Evolutionary conservation across 2,113 vertebrate species (phyloP), one percentile per base, ranked within the genome.

Genomic region (Maccullochella peelii): DNA sequence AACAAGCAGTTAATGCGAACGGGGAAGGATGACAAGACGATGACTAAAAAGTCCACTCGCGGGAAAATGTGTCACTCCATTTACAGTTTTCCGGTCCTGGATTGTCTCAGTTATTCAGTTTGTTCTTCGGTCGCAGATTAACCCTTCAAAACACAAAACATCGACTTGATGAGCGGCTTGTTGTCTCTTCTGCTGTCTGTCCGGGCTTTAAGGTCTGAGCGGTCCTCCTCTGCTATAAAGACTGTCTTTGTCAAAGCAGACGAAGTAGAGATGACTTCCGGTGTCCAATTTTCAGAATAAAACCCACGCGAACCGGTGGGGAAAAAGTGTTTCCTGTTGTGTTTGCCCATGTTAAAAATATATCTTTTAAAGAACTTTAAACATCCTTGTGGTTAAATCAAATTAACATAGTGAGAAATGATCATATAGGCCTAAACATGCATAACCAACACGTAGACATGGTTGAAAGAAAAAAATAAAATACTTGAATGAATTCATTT

Each of bases 1-100:
- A 76, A 67, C 23, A 20, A 75, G 70, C 54, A 12, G 79, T 4
- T 36, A 33, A 77, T 8, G 73, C 61, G 61, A 52, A 59, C 47
- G 49, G 42, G 23, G 44, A 12, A 5, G 40, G 63, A 58, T 14
- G 50, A 71, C 74, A 25, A 55, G 40, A 57, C 44, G 73, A 25
- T 16, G 71, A 40, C 18, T 21, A 47, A 16, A 49, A 63, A 50
- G 80, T 87, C 84, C 88, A 44, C 68, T 54, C n/a, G 16, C 23
- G 2, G 14, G 30, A 2, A 52, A 44, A 65, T 2, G 27, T 40
- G 76, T 88, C 78, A 91, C 2, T 89, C 83, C 88, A 89, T 88
- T 2, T 80, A 79, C 18, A 23, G 27, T 58, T 27, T 59, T 33
- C 23, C 12, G 15, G 30, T 33, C 21, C 21, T 0, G 42, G 77